These are phyloP conservation scores for Phlogophora meticulosa DNA, from an alignment of 2,888 invertebrate species.

Conservation along the genomic window DNA sequence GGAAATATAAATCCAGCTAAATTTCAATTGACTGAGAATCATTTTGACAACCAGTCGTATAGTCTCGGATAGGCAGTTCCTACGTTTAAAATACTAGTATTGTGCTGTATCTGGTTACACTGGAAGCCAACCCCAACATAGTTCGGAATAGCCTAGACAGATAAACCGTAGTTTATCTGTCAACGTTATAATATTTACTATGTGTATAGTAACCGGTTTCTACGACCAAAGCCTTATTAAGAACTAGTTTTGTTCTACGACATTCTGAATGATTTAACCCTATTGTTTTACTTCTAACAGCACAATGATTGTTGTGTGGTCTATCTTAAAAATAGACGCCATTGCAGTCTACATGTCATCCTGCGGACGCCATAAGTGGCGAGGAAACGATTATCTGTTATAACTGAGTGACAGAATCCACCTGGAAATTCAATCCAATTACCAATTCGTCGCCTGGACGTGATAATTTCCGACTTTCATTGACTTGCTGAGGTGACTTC, in stretches of 20 bases:
- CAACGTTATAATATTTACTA: too few species aligned
- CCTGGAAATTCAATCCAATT: slow-evolving; percentile 3
- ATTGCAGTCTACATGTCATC: slow-evolving; percentile 18
- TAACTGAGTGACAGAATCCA: slow-evolving; percentile 22
- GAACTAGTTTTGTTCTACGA: slow-evolving; percentile 13
- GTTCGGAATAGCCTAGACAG: too few species aligned
- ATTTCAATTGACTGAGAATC: too few species aligned
- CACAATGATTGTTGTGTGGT: not conserved
- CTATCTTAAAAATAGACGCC: slow-evolving; percentile 1
- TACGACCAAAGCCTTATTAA: slow-evolving; percentile 7
- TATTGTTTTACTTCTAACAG: slow-evolving; percentile 19
- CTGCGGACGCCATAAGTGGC: slow-evolving; percentile 39
- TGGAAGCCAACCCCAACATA: too few species aligned
- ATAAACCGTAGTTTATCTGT: too few species aligned
- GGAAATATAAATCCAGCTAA: too few species aligned
- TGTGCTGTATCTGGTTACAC: too few species aligned
- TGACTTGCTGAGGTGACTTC: too few species aligned
- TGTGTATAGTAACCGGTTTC: slow-evolving; percentile 24
- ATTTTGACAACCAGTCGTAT: too few species aligned
- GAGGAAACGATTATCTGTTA: slow-evolving; percentile 17
- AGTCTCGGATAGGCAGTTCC: too few species aligned
- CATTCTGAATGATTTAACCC: slow-evolving; percentile 3
- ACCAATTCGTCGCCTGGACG: slow-evolving; percentile 5
- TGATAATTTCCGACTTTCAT: slow-evolving; percentile 1
- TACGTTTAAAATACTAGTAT: too few species aligned